Conservation (phyloP, 2,113 vertebrate genomes). For the Argyrosomus japonicus region DNA sequence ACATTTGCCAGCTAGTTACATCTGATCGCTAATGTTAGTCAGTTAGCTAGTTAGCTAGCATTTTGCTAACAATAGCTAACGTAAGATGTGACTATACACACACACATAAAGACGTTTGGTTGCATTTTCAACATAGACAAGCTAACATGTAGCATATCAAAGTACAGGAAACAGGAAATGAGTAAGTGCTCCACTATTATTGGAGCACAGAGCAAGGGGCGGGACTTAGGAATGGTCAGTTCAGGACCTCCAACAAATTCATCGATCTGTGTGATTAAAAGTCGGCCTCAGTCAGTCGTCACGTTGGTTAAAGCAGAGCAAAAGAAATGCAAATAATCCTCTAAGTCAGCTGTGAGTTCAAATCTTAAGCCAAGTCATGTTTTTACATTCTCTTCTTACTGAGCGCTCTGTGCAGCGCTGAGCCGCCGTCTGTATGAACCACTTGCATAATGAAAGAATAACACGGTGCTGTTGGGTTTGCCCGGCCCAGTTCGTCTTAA, state of each 20-base stretch:
- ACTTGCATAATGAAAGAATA: constrained; percentile 54
- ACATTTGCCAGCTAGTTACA: too few species aligned
- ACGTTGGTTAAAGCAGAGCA: constrained; percentile 22
- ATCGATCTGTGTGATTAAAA: background rate
- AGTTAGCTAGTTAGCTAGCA: too few species aligned
- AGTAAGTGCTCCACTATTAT: too few species aligned
- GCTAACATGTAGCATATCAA: too few species aligned
- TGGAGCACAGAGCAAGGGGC: too few species aligned
- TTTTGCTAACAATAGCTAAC: too few species aligned
- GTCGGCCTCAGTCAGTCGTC: background rate
- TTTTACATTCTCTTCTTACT: constrained; percentile 67
- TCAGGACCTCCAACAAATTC: background rate
- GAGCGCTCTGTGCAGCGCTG: constrained; percentile 36
- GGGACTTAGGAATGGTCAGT: too few species aligned
- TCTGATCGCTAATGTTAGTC: too few species aligned
- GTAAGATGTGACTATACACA: too few species aligned
- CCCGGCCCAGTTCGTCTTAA: constrained; percentile 22
- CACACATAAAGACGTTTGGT: too few species aligned
- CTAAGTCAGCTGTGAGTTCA: constrained; percentile 40
- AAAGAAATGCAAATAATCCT: constrained; percentile 59
- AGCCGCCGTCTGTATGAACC: constrained; percentile 35
- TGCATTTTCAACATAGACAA: too few species aligned
- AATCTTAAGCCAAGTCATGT: constrained; percentile 70
- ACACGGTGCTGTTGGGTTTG: background rate
- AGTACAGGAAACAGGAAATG: too few species aligned